Evolutionary conservation across 2,888 invertebrate species (phyloP).

Genomic region (Diloba caeruleocephala): DNA sequence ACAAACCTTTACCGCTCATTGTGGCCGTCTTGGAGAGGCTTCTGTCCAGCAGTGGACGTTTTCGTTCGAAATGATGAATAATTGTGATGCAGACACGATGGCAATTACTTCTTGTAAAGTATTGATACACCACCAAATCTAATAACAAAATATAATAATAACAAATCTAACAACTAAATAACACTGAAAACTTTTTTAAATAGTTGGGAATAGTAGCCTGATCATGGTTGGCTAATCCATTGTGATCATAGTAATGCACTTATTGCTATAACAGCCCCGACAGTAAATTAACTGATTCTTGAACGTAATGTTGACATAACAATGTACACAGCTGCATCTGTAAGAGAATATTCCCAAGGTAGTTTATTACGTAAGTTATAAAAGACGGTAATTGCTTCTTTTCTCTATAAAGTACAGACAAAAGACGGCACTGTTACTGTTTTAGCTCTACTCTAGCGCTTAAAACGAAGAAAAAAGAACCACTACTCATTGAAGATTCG

Average conservation of each 20-base stretch:
- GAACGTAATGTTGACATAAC: slow-evolving; percentile 24
- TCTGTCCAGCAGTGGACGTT: too few species aligned
- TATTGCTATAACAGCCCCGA: neutral
- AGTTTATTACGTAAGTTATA: slow-evolving; percentile 52
- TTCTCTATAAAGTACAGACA: slow-evolving; percentile 45
- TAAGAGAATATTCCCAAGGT: slow-evolving; percentile 28
- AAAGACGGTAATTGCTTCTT: slow-evolving; percentile 56
- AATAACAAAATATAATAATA: too few species aligned
- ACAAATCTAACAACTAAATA: too few species aligned
- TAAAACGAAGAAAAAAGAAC: slow-evolving; percentile 57
- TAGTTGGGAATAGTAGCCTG: too few species aligned
- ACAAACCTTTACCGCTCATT: too few species aligned
- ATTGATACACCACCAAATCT: too few species aligned
- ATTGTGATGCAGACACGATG: too few species aligned
- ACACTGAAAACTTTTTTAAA: too few species aligned
- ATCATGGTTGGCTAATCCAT: too few species aligned
- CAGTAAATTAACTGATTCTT: slow-evolving; percentile 33
- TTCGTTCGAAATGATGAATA: too few species aligned
- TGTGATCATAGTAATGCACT: neutral
- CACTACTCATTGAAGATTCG: slow-evolving; percentile 69
- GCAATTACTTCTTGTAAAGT: too few species aligned
- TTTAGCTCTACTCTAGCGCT: slow-evolving; percentile 49
- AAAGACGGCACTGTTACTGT: slow-evolving; percentile 56
- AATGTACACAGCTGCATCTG: slow-evolving; percentile 35
- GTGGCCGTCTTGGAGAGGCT: too few species aligned